phyloP scores from a whole-genome alignment of 2,888 invertebrate genomes.

The Keiferia lycopersicella region DNA sequence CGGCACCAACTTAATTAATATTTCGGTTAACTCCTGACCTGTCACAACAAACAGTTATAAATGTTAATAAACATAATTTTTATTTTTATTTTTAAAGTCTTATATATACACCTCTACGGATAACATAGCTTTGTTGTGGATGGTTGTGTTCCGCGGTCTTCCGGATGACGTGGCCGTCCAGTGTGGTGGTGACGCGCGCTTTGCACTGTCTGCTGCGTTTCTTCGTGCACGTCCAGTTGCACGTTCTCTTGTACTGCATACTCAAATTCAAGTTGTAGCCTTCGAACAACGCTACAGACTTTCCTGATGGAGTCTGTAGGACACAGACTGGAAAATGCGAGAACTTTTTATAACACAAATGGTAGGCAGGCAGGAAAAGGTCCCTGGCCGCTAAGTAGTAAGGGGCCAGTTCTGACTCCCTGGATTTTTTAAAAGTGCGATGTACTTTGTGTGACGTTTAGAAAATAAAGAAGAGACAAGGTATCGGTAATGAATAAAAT shows the following conservation, averaged over 20 bases:
- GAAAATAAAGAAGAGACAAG: too few relatives aligned
- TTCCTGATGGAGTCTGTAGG: background rate
- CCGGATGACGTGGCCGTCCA: background rate
- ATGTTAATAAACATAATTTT: too few relatives aligned
- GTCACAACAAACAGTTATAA: too few relatives aligned
- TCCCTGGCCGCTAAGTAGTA: too few relatives aligned
- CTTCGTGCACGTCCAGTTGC: background rate
- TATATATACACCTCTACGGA: background rate
- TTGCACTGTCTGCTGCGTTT: background rate
- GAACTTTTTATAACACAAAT: too few relatives aligned
- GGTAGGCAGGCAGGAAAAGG: too few relatives aligned
- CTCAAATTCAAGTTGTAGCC: background rate
- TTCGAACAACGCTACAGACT: background rate
- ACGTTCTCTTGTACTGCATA: background rate
- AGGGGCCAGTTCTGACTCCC: too few relatives aligned
- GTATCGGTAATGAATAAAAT: too few relatives aligned
- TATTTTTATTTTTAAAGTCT: background rate
- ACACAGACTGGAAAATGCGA: background rate
- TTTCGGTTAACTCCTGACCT: too few relatives aligned
- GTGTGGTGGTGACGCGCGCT: constrained; percentile 1
- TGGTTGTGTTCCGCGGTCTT: background rate
- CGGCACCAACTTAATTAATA: too few relatives aligned
- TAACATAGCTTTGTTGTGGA: background rate
- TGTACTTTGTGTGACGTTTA: too few relatives aligned
- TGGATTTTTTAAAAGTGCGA: too few relatives aligned